Conservation (phyloP, 2,113 vertebrate species). For the Menura novaehollandiae region DNA sequence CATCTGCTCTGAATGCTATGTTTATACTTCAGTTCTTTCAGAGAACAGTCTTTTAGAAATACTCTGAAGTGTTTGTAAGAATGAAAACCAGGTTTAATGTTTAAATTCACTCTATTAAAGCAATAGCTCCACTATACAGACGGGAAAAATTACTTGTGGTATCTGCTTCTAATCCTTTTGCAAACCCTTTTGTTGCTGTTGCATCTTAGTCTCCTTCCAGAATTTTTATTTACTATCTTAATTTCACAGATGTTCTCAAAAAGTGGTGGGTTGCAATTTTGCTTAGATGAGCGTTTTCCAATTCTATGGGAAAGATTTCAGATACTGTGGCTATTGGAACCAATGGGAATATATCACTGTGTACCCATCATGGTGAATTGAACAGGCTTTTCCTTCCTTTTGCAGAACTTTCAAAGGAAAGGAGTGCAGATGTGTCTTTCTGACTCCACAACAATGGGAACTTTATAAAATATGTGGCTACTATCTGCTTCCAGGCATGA, state of each 20-base stretch:
- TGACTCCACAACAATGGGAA: background rate
- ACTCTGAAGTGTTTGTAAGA: background rate
- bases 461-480: background rate
- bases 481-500: background rate
- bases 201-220: background rate
- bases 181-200: background rate
- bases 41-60: background rate
- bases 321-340: background rate
- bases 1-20: background rate
- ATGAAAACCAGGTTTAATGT: background rate
- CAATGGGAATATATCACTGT: background rate
- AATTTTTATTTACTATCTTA: background rate
- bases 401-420: background rate
- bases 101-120: background rate
- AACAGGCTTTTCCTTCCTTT: background rate
- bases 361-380: background rate
- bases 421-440: background rate
- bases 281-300: background rate
- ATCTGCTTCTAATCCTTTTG: background rate
- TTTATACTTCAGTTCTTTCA: background rate
- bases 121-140: background rate
- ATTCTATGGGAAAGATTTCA: background rate
- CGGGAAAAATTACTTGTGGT: background rate
- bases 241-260: background rate
- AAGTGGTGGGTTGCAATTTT: background rate